Conservation (phyloP, 2,888 invertebrate species). For the Hylaea fasciaria region DNA sequence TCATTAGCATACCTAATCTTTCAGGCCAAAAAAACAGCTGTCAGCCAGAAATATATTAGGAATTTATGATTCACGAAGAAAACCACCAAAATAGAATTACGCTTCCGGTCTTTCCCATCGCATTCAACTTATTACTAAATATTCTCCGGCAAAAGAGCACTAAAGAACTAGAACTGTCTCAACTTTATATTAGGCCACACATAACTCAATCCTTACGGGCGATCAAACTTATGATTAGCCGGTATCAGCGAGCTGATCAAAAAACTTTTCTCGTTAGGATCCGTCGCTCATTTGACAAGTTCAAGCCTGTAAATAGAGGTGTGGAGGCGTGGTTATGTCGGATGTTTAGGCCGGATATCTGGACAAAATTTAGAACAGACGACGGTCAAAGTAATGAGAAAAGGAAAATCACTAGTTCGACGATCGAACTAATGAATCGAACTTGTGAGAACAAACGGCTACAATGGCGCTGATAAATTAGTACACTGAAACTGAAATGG, state of each 20-base stretch:
- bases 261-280: slow-evolving; percentile 74
- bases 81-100: background rate
- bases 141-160: slow-evolving; percentile 23
- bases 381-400: too few relatives aligned
- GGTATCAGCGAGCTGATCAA: slow-evolving; percentile 62
- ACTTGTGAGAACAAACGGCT: too few relatives aligned
- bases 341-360: background rate
- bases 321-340: slow-evolving; percentile 22
- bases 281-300: slow-evolving; percentile 70
- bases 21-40: too few relatives aligned
- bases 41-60: too few relatives aligned
- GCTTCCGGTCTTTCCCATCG: background rate
- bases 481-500: too few relatives aligned
- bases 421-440: too few relatives aligned
- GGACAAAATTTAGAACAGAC: too few relatives aligned
- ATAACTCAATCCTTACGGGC: slow-evolving; percentile 49
- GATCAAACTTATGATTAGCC: slow-evolving; percentile 57
- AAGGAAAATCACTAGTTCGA: too few relatives aligned
- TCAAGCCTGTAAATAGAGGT: slow-evolving; percentile 46
- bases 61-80: too few relatives aligned
- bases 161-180: slow-evolving; percentile 17
- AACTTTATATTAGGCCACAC: slow-evolving; percentile 40
- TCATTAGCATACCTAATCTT: too few relatives aligned
- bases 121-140: slow-evolving; percentile 23
- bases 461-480: too few relatives aligned